Evolutionary conservation across 2,888 invertebrate species (phyloP).

Genomic region (Pseudeuparius sepicola): DNA sequence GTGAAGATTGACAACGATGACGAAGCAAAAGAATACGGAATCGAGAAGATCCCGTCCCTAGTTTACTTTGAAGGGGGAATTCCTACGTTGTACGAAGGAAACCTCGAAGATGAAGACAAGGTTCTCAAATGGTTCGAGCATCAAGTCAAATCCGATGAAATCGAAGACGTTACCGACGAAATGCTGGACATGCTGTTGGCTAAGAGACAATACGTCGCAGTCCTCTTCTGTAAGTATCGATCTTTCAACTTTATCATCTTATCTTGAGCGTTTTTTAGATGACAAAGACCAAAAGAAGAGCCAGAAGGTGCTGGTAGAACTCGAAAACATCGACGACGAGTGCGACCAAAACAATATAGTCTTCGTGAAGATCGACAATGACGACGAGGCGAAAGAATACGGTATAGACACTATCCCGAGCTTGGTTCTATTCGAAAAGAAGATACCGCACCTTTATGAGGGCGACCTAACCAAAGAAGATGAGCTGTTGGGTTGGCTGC

Average conservation of each 20-base stretch:
- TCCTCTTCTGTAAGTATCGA: slow-evolving; percentile 75
- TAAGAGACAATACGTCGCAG: slow-evolving; percentile 81
- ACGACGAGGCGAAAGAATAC: slow-evolving; percentile 80
- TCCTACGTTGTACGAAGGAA: slow-evolving; percentile 69
- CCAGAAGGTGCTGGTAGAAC: slow-evolving; percentile 69
- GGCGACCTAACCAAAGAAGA: slow-evolving; percentile 80
- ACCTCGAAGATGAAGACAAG: slow-evolving; percentile 82
- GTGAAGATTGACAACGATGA: slow-evolving; percentile 87
- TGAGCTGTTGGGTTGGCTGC: slow-evolving; percentile 77
- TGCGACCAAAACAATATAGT: slow-evolving; percentile 87
- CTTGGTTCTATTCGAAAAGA: slow-evolving; percentile 62
- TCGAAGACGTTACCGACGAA: slow-evolving; percentile 89
- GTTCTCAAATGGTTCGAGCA: slow-evolving; percentile 78
- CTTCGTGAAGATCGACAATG: slow-evolving; percentile 85
- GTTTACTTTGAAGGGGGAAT: slow-evolving; percentile 71
- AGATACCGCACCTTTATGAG: slow-evolving; percentile 51
- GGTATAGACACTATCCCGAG: slow-evolving; percentile 77
- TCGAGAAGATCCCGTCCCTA: slow-evolving; percentile 76
- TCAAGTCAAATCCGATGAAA: slow-evolving; percentile 79
- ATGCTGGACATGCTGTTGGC: slow-evolving; percentile 84
- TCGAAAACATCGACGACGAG: slow-evolving; percentile 90
- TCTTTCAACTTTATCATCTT: too few relatives aligned
- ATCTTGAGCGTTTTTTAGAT: too few relatives aligned
- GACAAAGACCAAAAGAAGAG: slow-evolving; percentile 87
- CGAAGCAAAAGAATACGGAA: slow-evolving; percentile 84